Base-by-base conservation (phyloP, 2,113 vertebrate genomes). In the Semnornis frantzii region DNA sequence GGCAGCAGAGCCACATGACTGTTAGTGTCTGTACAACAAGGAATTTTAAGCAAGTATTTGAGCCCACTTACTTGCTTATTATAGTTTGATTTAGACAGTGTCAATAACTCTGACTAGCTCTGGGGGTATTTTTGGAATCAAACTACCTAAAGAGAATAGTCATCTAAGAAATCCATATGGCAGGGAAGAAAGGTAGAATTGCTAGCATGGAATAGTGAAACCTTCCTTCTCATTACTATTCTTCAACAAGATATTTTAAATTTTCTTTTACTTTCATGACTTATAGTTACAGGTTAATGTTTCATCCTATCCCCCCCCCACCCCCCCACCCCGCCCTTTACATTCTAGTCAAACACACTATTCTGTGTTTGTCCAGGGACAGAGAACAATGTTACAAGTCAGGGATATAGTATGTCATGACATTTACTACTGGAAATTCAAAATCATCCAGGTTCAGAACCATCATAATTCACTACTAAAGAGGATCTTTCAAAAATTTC, bases 51-150 rank as follows among this genome's bases (percentile, higher is more conserved):
- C 21, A 57, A 80, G 65, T 57, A 24, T 66, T 91, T 85, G 82
- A 92, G 81, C 75, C 87, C 60, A 66, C 79, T 92, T 82, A 69
- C 85, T 95, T 74, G 85, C 77, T 93, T 87, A 84, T 92, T 94
- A 85, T 57, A 71, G 90, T 71, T 93, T 86, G 94, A 90, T 91
- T 94, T 89, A 94, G 92, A 80, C 91, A 82, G 70, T 71, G 84
- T 84, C 94, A 92, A 82, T 92, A 95, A 90, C 83, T 93, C 68
- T 89, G 80, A 89, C 74, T 95, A 86, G 81, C 89, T 91, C 89
- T 79, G 74, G 75, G 89, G 66, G 55, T 93, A 86, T 92, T 95
- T 95, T 84, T 90, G 34, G 89, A 83, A 74, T 89, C 94, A 86
- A 76, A 83, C 69, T 87, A 94, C 57, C 64, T 91, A 93, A 66